A percentile compares a stretch with the other conserved stretches of the same genome.
phyloP scores from a whole-genome alignment of 2,888 invertebrate species.

The Gymnocheta viridis region DNA sequence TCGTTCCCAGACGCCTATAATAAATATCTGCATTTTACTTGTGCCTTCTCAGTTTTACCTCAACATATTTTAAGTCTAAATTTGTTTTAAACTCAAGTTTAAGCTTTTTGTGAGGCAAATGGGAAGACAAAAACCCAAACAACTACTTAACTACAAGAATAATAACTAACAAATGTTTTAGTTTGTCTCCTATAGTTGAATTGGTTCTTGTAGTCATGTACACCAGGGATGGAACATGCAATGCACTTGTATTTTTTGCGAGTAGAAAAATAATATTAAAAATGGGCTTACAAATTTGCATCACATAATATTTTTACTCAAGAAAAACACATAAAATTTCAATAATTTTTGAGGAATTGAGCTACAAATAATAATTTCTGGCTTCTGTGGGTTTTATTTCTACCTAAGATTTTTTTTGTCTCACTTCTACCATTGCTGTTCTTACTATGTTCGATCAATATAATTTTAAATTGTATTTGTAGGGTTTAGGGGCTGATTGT shows the following conservation, averaged over 20 bases:
- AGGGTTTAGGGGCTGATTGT: no score
- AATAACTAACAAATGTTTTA: conserved; percentile 24
- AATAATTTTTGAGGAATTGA: no score
- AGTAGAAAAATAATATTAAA: background rate
- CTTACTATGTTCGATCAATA: no score
- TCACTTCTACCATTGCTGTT: no score
- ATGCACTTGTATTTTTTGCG: background rate
- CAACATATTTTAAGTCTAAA: conserved; percentile 31
- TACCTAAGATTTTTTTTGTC: no score
- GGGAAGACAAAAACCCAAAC: conserved; percentile 2
- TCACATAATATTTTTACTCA: background rate
- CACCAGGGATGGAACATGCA: conserved; percentile 1
- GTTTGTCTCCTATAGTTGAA: conserved; percentile 4
- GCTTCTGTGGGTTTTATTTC: no score
- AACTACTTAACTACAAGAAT: conserved; percentile 11
- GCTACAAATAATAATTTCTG: no score
- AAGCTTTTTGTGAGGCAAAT: conserved; percentile 45
- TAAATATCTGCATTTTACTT: background rate
- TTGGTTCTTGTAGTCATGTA: background rate
- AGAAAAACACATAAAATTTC: no score
- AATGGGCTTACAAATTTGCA: background rate
- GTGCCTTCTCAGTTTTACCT: conserved; percentile 7
- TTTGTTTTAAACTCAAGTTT: conserved; percentile 54
- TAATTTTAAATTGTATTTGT: no score
- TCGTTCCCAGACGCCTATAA: no score